Percentiles rank a stretch among this genome's conserved stretches.
phyloP scores from a whole-genome alignment of 2,113 vertebrate genomes.

The Anseranas semipalmata region DNA sequence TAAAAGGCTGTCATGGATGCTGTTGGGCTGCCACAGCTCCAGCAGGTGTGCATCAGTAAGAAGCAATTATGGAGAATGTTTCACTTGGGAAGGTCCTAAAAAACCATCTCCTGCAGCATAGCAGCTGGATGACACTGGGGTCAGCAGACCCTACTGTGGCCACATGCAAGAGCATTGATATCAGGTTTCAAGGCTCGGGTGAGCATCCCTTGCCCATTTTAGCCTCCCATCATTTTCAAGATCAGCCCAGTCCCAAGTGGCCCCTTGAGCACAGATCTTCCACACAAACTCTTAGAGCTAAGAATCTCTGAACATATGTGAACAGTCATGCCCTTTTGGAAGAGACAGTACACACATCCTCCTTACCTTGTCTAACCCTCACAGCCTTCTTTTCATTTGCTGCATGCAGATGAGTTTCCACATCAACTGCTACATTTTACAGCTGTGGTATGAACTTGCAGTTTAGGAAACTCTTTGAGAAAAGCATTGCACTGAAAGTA shows the following conservation, averaged over 20 bases:
- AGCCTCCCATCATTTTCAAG: neutral
- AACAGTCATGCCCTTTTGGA: neutral
- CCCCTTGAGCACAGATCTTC: neutral
- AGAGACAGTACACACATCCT: neutral
- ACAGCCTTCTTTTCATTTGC: neutral
- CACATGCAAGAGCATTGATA: neutral
- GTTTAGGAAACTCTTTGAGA: neutral
- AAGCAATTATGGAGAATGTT: neutral
- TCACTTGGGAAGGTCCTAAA: neutral
- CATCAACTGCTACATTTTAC: neutral
- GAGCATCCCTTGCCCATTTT: neutral
- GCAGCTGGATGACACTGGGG: neutral
- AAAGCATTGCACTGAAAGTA: neutral
- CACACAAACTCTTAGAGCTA: neutral
- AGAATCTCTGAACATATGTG: neutral
- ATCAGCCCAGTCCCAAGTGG: neutral
- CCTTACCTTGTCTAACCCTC: neutral
- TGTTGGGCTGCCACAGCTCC: neutral
- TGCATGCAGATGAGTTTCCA: neutral
- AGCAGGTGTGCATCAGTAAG: neutral
- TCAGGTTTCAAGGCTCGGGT: neutral
- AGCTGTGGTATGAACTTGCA: neutral
- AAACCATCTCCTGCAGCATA: neutral
- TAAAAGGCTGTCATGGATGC: neutral
- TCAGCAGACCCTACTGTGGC: neutral